Evolutionary conservation across 64 coral and sea anemone species (phyloP), one percentile per base, ranked within the genome.

Genomic region (Astreopora myriophthalma): DNA sequence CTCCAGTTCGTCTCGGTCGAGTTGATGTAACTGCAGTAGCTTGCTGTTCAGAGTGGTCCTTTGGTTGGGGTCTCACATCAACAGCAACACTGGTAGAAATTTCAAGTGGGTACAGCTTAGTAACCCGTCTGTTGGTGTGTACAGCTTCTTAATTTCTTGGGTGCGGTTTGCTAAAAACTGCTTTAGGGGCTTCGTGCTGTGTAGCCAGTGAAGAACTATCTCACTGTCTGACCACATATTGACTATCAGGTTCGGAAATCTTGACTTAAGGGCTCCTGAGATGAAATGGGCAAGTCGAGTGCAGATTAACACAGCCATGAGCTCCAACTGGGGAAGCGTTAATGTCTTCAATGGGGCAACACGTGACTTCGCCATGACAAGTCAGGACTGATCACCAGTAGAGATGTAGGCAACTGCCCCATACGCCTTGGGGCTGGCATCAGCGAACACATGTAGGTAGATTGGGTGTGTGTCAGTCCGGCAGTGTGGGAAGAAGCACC

Each of bases 171-270:
- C 76, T 12, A 95, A 40, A 66, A 90, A 95, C 67, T 86, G 80
- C 30, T 86, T 90, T 11, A 95, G 44, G 1, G 23, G 33, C 57
- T 95, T 89, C 9, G 19, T 63, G 65, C 86, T 95, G 12, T 74
- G 8, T 13, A 95, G 61, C 80, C 93, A 90, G n/a, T 80, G 29
- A 10, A 95, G 87, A 12, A 95, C 87, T 17, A 90, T 95, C 71
- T 90, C 48, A 57, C 93, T 95, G 34, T 91, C 93, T 51, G 93
- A 95, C 93, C 88, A 95, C 11, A 89, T 34, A 10, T 58, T 48
- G 62, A 84, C 70, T 24, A 22, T 65, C 10, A 83, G 23, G 0
- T 55, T 29, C 39, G 38, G 36, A 23, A 26, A 28, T 8, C 52
- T 74, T 0, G 24, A 30, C 19, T 78, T 69, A 16, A 86, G 35